Percentiles rank a stretch among this genome's conserved stretches.
Conservation (phyloP, 30 jellyfish, hydroid and myxozoan genomes). For the Cassiopea andromeda region DNA sequence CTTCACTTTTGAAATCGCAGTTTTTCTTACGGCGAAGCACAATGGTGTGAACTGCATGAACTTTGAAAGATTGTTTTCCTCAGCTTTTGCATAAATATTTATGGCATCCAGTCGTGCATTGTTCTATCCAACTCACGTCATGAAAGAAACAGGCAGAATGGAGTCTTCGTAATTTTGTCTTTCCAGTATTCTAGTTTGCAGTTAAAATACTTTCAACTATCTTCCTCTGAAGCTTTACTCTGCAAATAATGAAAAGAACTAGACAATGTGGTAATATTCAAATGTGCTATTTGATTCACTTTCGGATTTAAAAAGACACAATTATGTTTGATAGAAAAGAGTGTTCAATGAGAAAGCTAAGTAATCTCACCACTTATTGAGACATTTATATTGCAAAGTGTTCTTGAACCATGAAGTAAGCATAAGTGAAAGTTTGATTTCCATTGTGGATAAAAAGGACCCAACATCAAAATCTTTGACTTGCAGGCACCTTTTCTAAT, state of each 20-base stretch:
- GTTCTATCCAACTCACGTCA: constrained; percentile 54
- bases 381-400: too few species aligned
- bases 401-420: too few species aligned
- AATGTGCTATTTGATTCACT: too few species aligned
- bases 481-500: too few species aligned
- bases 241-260: constrained; percentile 4
- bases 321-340: too few species aligned
- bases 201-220: background rate
- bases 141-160: constrained; percentile 51
- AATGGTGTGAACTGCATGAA: constrained; percentile 29
- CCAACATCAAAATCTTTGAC: too few species aligned
- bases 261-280: background rate
- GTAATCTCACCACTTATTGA: too few species aligned
- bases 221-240: background rate
- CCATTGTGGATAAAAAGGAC: too few species aligned
- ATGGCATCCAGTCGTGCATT: constrained; percentile 35
- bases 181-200: constrained; percentile 25
- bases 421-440: too few species aligned
- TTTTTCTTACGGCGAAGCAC: constrained; percentile 31
- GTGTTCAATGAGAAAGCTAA: too few species aligned
- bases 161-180: constrained; percentile 6
- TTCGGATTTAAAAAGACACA: too few species aligned
- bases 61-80: constrained; percentile 9
- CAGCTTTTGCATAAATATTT: constrained; percentile 44
- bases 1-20: constrained; percentile 7